Base-by-base conservation (phyloP, 2,888 invertebrate species). In the Ochlodes sylvanus region DNA sequence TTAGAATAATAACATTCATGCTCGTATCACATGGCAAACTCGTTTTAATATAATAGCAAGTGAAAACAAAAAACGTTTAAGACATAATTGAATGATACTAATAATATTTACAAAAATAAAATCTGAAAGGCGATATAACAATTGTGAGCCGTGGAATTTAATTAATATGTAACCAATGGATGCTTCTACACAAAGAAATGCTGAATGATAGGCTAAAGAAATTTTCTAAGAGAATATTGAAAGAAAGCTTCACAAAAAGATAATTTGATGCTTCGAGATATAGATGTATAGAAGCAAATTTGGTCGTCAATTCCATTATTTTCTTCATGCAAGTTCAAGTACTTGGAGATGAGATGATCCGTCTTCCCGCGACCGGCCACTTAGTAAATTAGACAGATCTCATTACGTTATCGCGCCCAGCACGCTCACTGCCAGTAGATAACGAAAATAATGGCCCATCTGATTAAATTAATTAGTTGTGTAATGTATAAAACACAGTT, bases 331-430 rank as follows among this genome's bases (percentile, higher is more conserved):
- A 27, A 38, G 61, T 50, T 61, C 62, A 55, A 55, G 55, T 15
- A n/a, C 56, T 47, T 7, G 10, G 47, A 47, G 47, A 64, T 57
- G 47, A 57, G 57, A 10, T 44, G 38, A 64, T 64, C 47, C 57
- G 21, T 57, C 56, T 57, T 57, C 19, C 19, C 15, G 17, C 60
- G 34, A 60, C 47, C 47, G 32, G 15, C 47, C 64, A 57, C 64
- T 64, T 64, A 64, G 57, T 64, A 64, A 64, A 64, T 64, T 64
- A 64, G 64, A 57, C 44, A 50, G 21, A 57, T 64, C 63, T 64
- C 34, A 57, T 57, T 64, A 64, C 27, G 47, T 56, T 64, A 64
- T 64, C 60, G 32, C 60, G 15, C 60, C 7, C 42, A 15, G 47
- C 44, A 38, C 17, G 27, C 21, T 32, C 32, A 44, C 15, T 60